phyloP scores from a whole-genome alignment of 2,797 vertebrate species.

The Onychomys torridus region DNA sequence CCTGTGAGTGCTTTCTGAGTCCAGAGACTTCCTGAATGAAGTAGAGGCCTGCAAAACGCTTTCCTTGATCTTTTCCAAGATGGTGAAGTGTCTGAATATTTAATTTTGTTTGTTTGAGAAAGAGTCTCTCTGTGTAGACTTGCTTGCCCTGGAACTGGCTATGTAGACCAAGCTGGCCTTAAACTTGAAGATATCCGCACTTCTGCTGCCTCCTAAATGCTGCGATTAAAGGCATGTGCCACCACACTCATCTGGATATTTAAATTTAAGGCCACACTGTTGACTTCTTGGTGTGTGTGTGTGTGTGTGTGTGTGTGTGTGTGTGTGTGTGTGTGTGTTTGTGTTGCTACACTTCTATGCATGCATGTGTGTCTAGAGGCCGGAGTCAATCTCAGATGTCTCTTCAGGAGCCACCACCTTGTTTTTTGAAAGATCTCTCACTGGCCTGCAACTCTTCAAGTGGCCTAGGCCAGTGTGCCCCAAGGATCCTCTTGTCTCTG shows the following conservation, averaged over 20 bases:
- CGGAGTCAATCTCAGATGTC: not conserved
- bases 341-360: not conserved
- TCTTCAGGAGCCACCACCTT: not conserved
- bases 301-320: not conserved
- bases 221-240: not conserved
- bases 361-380: not conserved
- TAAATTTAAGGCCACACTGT: not conserved
- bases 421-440: not conserved
- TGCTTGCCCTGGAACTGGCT: not conserved
- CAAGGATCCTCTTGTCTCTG: not conserved
- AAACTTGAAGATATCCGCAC: not conserved
- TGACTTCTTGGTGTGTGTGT: not conserved
- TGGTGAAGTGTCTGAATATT: not conserved
- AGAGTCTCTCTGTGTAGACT: not conserved
- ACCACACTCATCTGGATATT: not conserved
- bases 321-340: not conserved
- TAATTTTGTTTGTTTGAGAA: not conserved
- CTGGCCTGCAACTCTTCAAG: not conserved
- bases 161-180: not conserved
- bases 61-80: not conserved
- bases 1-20: not conserved
- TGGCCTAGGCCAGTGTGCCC: not conserved
- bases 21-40: not conserved
- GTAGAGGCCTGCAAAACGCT: not conserved
- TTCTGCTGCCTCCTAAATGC: not conserved